Evolutionary conservation across 1,140 invertebrate species (phyloP).

Genomic region (Brachionus koreanus): DNA sequence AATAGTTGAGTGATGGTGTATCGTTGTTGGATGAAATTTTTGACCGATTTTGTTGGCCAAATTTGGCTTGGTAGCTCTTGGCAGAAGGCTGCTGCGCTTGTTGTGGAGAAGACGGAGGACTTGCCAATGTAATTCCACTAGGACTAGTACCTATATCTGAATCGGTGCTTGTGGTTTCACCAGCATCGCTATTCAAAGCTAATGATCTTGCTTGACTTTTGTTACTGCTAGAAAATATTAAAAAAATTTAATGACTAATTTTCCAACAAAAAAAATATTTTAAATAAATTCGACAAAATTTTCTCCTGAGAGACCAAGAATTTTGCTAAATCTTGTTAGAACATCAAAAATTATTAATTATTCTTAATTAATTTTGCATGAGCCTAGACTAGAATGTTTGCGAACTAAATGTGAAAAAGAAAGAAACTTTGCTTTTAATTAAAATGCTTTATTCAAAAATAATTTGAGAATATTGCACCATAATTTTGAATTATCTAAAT

Average conservation of each 20-base stretch:
- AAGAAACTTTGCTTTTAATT: no score
- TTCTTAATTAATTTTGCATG: no score
- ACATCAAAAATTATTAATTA: no score
- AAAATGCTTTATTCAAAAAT: not conserved
- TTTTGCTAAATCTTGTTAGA: no score
- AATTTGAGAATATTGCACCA: not conserved
- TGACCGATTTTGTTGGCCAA: not conserved
- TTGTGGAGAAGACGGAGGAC: slow-evolving; percentile 34
- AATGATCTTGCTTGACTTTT: not conserved
- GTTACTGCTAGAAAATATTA: not conserved
- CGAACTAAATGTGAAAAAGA: no score
- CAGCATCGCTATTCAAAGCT: slow-evolving; percentile 22
- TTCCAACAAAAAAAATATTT: not conserved
- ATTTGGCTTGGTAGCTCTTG: not conserved
- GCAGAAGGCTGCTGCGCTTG: not conserved
- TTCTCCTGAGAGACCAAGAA: no score
- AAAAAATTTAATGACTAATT: not conserved
- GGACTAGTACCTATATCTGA: slow-evolving; percentile 44
- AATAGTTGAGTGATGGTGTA: not conserved
- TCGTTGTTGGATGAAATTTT: not conserved
- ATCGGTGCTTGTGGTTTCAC: slow-evolving; percentile 40
- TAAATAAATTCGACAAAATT: no score
- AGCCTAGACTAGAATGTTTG: no score
- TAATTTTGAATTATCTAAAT: not conserved
- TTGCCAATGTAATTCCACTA: slow-evolving; percentile 21